Percentiles rank a stretch among this genome's conserved stretches.
Conservation (phyloP, 2,888 invertebrate genomes). For the Orthosia gothica region DNA sequence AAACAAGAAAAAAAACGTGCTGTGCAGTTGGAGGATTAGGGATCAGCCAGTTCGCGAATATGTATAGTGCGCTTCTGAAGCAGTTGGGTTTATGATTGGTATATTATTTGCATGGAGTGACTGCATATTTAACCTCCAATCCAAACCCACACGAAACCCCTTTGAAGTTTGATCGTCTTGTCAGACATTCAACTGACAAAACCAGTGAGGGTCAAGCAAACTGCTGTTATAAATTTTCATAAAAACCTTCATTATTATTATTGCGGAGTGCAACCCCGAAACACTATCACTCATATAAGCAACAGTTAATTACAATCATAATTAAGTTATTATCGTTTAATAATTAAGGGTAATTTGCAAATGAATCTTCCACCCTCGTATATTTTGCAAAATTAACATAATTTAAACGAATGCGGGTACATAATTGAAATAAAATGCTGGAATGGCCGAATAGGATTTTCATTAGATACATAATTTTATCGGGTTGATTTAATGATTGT, state of each 20-base stretch:
- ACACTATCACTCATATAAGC: slow-evolving; percentile 28
- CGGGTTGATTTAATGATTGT: no score
- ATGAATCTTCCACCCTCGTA: slow-evolving; percentile 19
- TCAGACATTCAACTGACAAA: no score
- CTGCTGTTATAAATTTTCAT: neutral
- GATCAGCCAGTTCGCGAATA: no score
- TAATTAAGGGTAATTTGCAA: slow-evolving; percentile 42
- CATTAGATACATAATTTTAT: neutral
- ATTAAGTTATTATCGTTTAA: slow-evolving; percentile 42
- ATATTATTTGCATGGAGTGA: no score
- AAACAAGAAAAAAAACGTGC: no score
- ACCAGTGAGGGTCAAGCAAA: no score
- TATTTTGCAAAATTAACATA: slow-evolving; percentile 36
- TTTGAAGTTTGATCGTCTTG: no score
- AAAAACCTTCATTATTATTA: neutral
- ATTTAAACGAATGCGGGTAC: slow-evolving; percentile 27
- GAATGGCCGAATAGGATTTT: slow-evolving; percentile 9
- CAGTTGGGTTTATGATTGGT: no score
- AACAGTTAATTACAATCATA: slow-evolving; percentile 27
- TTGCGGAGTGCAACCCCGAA: slow-evolving; percentile 3
- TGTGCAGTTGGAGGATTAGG: no score
- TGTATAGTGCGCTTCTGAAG: no score
- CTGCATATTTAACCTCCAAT: no score
- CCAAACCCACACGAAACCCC: no score
- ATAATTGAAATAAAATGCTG: slow-evolving; percentile 43